Evolutionary conservation across 35 echinoderm and acorn worm genomes (phyloP).

Genomic region (Hemicentrotus pulcherrimus): DNA sequence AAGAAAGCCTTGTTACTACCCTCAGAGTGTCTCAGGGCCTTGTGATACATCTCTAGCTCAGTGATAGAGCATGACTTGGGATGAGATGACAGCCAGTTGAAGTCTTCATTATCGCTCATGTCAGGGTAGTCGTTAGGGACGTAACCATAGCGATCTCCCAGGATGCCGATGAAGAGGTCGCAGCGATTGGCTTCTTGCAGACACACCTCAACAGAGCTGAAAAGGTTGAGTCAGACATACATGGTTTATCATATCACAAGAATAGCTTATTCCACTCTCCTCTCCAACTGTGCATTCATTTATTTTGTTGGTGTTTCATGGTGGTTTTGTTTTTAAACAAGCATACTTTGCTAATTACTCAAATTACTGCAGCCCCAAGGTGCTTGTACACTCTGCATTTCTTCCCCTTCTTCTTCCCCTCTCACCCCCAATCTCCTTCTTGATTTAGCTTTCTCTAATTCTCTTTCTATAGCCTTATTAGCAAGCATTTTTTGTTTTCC

Average conservation of each 20-base stretch:
- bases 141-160: slow-evolving; percentile 92
- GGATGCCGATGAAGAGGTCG: slow-evolving; percentile 90
- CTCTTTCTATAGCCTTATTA: no score
- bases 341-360: no score
- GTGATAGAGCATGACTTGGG: slow-evolving; percentile 83
- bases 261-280: no score
- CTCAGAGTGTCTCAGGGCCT: slow-evolving; percentile 41
- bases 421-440: no score
- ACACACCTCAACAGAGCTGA: slow-evolving; percentile 90
- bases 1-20: slow-evolving; percentile 70
- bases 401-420: no score
- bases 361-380: no score
- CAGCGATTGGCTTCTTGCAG: slow-evolving; percentile 83
- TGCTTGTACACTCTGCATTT: no score
- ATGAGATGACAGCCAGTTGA: slow-evolving; percentile 80
- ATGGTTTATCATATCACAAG: neutral
- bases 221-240: neutral
- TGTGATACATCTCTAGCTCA: slow-evolving; percentile 90
- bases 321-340: no score
- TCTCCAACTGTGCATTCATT: no score
- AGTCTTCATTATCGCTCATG: slow-evolving; percentile 61
- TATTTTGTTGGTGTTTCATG: no score
- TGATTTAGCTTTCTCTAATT: no score
- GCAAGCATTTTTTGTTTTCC: no score
- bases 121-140: slow-evolving; percentile 71